A percentile compares a stretch with the other conserved stretches of the same genome.
phyloP scores from a whole-genome alignment of 2,888 invertebrate genomes.

The Aradus depressus region DNA sequence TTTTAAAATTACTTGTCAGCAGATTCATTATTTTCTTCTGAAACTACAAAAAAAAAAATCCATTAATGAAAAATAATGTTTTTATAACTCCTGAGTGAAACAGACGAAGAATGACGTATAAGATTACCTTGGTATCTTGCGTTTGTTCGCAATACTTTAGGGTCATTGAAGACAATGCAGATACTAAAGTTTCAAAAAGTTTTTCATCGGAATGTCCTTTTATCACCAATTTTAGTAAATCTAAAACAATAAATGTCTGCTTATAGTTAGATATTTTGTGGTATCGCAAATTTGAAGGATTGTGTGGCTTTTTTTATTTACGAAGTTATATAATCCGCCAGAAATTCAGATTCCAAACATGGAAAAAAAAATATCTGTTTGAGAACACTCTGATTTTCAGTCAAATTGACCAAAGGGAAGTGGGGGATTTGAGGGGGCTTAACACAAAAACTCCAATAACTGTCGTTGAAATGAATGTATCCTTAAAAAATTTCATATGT shows the following conservation, averaged over 20 bases:
- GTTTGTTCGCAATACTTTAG: slow-evolving; percentile 16
- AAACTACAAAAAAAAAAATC: slow-evolving; percentile 34
- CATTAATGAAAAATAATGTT: background rate
- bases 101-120: background rate
- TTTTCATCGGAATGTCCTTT: slow-evolving; percentile 41
- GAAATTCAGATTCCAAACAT: too few species aligned
- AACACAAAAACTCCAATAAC: too few species aligned
- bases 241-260: slow-evolving; percentile 31
- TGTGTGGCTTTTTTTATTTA: too few species aligned
- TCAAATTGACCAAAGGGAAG: too few species aligned
- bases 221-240: slow-evolving; percentile 39
- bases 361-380: too few species aligned
- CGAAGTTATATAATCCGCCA: too few species aligned
- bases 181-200: slow-evolving; percentile 53
- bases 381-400: too few species aligned
- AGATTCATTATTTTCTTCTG: slow-evolving; percentile 37
- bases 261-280: too few species aligned
- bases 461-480: too few species aligned
- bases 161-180: slow-evolving; percentile 53
- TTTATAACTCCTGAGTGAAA: background rate
- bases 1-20: slow-evolving; percentile 38
- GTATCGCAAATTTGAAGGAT: too few species aligned
- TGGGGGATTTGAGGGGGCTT: too few species aligned
- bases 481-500: too few species aligned
- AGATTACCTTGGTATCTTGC: slow-evolving; percentile 9